These are phyloP conservation scores for Pollenia amentaria DNA, from an alignment of 2,888 invertebrate genomes.

Conservation along the genomic window DNA sequence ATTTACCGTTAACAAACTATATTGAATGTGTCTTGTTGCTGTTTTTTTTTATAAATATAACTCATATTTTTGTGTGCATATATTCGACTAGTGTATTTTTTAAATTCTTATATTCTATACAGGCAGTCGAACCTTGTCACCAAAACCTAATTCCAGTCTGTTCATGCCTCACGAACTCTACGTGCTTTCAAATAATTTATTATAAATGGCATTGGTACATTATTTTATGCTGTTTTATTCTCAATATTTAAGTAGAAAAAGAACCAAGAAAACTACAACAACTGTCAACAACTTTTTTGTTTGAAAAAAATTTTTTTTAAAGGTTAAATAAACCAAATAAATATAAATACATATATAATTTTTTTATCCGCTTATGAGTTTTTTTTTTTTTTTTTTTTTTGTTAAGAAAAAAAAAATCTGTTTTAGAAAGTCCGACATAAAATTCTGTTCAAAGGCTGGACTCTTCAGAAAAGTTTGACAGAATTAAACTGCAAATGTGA, in stretches of 20 bases:
- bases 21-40: slow-evolving; percentile 30
- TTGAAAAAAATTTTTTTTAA: neutral
- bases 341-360: neutral
- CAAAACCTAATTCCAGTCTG: slow-evolving; percentile 69
- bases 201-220: slow-evolving; percentile 53
- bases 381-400: too few relatives aligned
- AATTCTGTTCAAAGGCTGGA: neutral
- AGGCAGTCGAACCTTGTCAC: slow-evolving; percentile 70
- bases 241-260: slow-evolving; percentile 9
- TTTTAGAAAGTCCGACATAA: neutral
- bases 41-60: neutral
- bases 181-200: slow-evolving; percentile 69
- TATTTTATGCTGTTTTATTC: slow-evolving; percentile 1
- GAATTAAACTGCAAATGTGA: neutral
- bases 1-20: slow-evolving; percentile 69
- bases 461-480: neutral
- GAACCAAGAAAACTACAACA: slow-evolving; percentile 1
- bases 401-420: neutral
- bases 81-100: slow-evolving; percentile 8
- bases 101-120: slow-evolving; percentile 20
- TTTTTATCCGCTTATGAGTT: neutral
- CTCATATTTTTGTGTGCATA: neutral
- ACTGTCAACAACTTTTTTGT: slow-evolving; percentile 11
- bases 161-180: slow-evolving; percentile 71
- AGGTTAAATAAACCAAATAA: slow-evolving; percentile 39